Evolutionary conservation across 2,113 vertebrate species (phyloP).

Genomic region (Paramormyrops kingsleyae): DNA sequence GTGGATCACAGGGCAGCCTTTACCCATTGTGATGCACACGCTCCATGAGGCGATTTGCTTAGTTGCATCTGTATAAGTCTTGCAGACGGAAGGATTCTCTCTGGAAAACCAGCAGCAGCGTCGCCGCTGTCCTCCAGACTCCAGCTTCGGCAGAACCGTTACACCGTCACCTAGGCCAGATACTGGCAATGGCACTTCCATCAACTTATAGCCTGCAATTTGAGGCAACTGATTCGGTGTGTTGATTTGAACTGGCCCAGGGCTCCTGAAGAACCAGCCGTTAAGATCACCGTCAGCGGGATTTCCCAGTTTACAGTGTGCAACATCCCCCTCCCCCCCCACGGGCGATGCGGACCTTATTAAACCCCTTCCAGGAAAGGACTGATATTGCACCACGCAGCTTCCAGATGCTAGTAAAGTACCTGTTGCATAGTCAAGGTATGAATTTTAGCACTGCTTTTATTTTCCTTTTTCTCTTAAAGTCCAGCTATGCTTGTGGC

Average conservation of each 20-base stretch:
- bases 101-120: background rate
- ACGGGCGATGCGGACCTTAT: background rate
- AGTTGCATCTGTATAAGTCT: background rate
- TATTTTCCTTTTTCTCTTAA: conserved; percentile 12
- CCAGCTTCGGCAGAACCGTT: background rate
- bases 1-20: background rate
- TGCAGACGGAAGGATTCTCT: background rate
- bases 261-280: background rate
- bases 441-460: background rate
- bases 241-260: background rate
- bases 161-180: background rate
- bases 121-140: background rate
- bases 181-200: background rate
- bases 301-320: background rate
- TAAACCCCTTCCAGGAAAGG: background rate
- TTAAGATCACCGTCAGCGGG: background rate
- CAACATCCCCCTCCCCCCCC: background rate
- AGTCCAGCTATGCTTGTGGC: background rate
- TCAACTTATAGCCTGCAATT: background rate
- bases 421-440: background rate
- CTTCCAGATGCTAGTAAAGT: conserved; percentile 3
- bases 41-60: background rate
- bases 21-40: background rate
- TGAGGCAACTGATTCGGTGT: background rate
- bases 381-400: background rate